These are phyloP conservation scores for Passerina amoena DNA, from an alignment of 2,113 vertebrate genomes.

Conservation along the genomic window DNA sequence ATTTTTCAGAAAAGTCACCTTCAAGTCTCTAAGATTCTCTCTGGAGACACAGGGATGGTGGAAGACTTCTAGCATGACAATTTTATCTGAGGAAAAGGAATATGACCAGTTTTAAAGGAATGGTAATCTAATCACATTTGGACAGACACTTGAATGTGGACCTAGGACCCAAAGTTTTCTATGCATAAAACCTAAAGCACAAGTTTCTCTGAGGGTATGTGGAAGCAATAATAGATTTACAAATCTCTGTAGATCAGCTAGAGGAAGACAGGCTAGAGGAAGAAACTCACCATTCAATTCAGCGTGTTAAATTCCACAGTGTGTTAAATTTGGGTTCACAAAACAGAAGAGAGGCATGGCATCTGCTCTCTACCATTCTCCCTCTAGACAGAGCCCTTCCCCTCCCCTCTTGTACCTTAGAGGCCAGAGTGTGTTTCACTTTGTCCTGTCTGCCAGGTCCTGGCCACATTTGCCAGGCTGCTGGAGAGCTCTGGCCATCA, in stretches of 20 bases:
- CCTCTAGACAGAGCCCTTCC: background rate
- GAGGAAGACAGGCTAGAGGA: background rate
- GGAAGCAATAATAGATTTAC: background rate
- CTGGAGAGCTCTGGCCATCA: background rate
- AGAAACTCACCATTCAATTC: background rate
- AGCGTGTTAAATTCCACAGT: background rate
- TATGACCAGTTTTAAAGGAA: background rate
- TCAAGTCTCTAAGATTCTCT: background rate
- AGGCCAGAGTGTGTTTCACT: background rate
- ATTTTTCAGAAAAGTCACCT: slow-evolving; percentile 40
- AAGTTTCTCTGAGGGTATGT: background rate
- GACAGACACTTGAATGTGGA: background rate
- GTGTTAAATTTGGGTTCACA: background rate
- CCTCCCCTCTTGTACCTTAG: accelerated
- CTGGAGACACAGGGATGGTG: background rate
- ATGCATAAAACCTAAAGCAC: background rate
- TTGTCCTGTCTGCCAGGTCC: background rate
- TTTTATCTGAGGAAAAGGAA: background rate
- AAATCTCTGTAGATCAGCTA: background rate
- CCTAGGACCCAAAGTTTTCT: background rate
- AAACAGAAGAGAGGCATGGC: background rate
- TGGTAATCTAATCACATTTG: background rate
- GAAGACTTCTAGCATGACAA: background rate
- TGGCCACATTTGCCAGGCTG: background rate
- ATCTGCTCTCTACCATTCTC: background rate